phyloP scores from a whole-genome alignment of 2,113 vertebrate genomes.

The Spea bombifrons region DNA sequence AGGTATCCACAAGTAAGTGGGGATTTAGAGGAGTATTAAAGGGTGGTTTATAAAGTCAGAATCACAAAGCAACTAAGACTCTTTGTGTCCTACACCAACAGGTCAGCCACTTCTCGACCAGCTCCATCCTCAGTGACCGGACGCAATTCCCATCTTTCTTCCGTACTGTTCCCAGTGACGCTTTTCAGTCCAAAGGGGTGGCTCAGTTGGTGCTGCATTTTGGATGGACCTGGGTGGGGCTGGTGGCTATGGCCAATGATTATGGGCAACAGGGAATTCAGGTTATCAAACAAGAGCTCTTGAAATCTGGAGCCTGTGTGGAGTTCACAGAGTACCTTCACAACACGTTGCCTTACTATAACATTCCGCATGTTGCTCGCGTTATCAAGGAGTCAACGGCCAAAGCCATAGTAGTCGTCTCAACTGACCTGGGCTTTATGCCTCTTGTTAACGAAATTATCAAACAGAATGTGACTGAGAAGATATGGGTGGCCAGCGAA shows the following conservation, averaged over 20 bases:
- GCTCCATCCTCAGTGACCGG: slow-evolving; percentile 66
- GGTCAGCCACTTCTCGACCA: slow-evolving; percentile 71
- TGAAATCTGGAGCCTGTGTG: slow-evolving; percentile 17
- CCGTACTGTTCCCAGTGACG: slow-evolving; percentile 69
- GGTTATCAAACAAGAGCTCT: slow-evolving; percentile 17
- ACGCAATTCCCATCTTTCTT: slow-evolving; percentile 58
- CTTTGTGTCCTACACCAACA: slow-evolving; percentile 23
- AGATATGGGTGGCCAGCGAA: slow-evolving; percentile 41
- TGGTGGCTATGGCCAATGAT: slow-evolving; percentile 31
- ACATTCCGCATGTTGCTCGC: slow-evolving; percentile 24
- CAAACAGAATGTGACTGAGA: slow-evolving; percentile 27
- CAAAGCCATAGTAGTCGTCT: slow-evolving; percentile 19
- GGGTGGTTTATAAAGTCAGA: no score
- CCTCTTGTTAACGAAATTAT: slow-evolving; percentile 14
- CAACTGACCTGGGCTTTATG: neutral
- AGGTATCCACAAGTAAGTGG: slow-evolving; percentile 43
- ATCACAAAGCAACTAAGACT: neutral
- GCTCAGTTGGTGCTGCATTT: slow-evolving; percentile 63
- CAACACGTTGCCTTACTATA: neutral
- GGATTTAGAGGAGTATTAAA: neutral
- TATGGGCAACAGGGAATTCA: slow-evolving; percentile 25
- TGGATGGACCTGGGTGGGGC: slow-evolving; percentile 69
- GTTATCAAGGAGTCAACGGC: slow-evolving; percentile 24
- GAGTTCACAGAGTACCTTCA: slow-evolving; percentile 26
- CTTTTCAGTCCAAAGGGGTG: slow-evolving; percentile 63